A percentile compares a stretch with the other conserved stretches of the same genome.
phyloP scores from a whole-genome alignment of 2,888 invertebrate genomes.

The Apodemia duryi region DNA sequence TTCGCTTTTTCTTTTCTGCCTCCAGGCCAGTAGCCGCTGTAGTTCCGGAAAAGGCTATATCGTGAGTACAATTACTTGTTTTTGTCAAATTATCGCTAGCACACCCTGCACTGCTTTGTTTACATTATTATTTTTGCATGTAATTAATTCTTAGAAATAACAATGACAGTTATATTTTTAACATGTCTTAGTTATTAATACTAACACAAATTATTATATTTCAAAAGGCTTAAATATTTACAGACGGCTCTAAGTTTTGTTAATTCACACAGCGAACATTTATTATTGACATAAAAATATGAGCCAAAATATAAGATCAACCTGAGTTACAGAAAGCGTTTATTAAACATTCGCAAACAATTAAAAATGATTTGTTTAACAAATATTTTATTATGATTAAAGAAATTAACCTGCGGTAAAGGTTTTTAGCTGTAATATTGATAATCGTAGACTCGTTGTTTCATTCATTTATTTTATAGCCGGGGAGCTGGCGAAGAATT shows the following conservation, averaged over 20 bases:
- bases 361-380: too few relatives aligned
- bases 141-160: background rate
- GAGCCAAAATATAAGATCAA: too few relatives aligned
- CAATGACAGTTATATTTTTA: background rate
- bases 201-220: background rate
- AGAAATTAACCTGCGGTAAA: too few relatives aligned
- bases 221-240: background rate
- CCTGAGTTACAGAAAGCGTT: too few relatives aligned
- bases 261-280: background rate
- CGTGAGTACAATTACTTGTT: slow-evolving; percentile 84
- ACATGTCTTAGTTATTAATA: background rate
- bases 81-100: slow-evolving; percentile 24
- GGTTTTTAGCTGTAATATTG: too few relatives aligned
- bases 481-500: too few relatives aligned
- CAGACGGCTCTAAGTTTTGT: background rate
- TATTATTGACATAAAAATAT: too few relatives aligned
- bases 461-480: too few relatives aligned
- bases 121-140: slow-evolving; percentile 10
- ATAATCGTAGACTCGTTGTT: too few relatives aligned
- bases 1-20: slow-evolving; percentile 80
- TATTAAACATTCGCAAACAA: too few relatives aligned
- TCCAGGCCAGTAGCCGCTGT: slow-evolving; percentile 93
- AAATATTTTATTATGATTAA: too few relatives aligned
- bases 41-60: slow-evolving; percentile 96
- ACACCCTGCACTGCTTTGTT: slow-evolving; percentile 28